Percentiles rank a stretch among this genome's conserved stretches.
phyloP scores from a whole-genome alignment of 2,113 vertebrate species.

The Sminthopsis crassicaudata region DNA sequence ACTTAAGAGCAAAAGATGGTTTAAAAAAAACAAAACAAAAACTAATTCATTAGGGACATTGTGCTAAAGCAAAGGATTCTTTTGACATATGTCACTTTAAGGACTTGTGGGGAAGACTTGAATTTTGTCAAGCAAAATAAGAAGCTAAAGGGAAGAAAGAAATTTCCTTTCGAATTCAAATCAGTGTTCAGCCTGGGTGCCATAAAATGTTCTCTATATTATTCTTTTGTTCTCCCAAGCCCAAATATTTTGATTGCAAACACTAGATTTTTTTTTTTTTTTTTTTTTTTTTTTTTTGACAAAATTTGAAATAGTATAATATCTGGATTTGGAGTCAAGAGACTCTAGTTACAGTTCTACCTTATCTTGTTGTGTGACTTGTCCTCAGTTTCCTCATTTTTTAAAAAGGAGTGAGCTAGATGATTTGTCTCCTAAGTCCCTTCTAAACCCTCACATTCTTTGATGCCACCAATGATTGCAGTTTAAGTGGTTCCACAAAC shows the following conservation, averaged over 20 bases:
- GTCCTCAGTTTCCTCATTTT: background rate
- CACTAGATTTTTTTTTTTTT: background rate
- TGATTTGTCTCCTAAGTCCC: background rate
- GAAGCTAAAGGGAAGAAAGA: background rate
- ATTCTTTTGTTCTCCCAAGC: constrained; percentile 7
- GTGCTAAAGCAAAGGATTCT: background rate
- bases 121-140: constrained; percentile 15
- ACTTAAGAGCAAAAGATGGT: background rate
- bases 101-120: background rate
- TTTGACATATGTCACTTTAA: background rate
- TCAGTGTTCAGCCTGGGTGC: background rate
- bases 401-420: background rate
- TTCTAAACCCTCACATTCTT: background rate
- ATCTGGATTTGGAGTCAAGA: background rate
- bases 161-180: constrained; percentile 8
- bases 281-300: background rate
- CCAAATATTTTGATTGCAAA: background rate
- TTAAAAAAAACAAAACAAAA: background rate
- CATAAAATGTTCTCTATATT: constrained; percentile 14
- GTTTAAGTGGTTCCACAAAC: background rate
- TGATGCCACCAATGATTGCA: background rate
- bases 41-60: background rate
- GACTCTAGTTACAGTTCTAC: background rate
- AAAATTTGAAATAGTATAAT: background rate
- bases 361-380: background rate